Conservation (phyloP, 1,140 invertebrate genomes). For the Drosophila sechellia region DNA sequence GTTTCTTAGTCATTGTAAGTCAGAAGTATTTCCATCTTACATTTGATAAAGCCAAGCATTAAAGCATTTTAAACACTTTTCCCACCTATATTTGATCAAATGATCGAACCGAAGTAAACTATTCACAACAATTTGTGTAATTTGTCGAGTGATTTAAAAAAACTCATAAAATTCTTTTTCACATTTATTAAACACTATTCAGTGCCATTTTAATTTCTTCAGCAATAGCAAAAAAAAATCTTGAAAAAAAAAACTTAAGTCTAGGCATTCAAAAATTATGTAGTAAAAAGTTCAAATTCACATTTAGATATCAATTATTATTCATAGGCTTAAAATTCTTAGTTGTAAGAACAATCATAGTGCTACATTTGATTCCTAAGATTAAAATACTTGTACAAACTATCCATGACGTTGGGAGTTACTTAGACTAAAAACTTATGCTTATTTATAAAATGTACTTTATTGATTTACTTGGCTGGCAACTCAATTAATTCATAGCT, state of each 20-base stretch:
- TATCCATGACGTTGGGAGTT: neutral
- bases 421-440: constrained; percentile 13
- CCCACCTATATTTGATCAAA: no score
- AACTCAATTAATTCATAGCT: constrained; percentile 5
- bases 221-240: constrained; percentile 36
- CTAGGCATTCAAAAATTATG: constrained; percentile 3
- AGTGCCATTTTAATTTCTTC: constrained; percentile 34
- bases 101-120: no score
- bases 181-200: constrained; percentile 26
- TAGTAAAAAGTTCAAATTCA: constrained; percentile 29
- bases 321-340: constrained; percentile 3
- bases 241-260: constrained; percentile 31
- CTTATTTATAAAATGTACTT: neutral
- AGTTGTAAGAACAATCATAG: constrained; percentile 5
- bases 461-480: constrained; percentile 3
- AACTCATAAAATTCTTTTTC: neutral
- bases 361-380: constrained; percentile 18
- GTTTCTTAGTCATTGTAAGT: no score
- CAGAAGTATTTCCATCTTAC: no score
- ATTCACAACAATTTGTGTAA: no score
- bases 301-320: constrained; percentile 14
- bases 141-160: neutral
- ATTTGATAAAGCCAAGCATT: no score
- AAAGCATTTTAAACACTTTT: no score
- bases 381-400: constrained; percentile 19